Evolutionary conservation across 2,797 vertebrate genomes (phyloP), one percentile per base, ranked within the genome.

Genomic region (Euthynnus affinis): DNA sequence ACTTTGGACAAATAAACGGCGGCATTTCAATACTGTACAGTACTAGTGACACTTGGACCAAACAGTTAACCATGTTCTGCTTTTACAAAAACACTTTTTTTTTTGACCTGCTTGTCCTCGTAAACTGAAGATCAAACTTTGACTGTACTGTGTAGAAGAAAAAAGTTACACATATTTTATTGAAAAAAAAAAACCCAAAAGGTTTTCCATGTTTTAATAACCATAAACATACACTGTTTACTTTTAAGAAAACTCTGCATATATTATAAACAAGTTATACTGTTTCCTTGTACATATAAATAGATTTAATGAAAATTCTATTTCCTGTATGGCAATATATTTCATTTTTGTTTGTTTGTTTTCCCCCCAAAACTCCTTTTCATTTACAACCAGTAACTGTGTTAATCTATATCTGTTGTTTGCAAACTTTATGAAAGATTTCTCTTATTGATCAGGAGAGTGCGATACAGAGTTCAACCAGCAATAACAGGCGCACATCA

Each of bases 401-500:
- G 79, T 88, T 83, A 17, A 74, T 71, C 70, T 67, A 62, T 56
- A 73, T 90, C 71, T 81, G 42, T 73, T 76, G 69, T 88, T 81
- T 69, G 49, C 46, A 78, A 63, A 80, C 67, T 66, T 78, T 22
- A 79, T 59, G 55, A 70, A 56, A 64, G 53, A 80, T 65, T 65
- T 66, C 64, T 89, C 76, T 73, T 22, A 69, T 57, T 70, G 65
- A 86, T 81, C 52, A 66, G 63, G 71, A 84, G 74, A 72, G 59
- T 18, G 68, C 18, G 59, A 80, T 42, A 66, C 29, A 37, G 51
- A 76, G 72, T 84, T 81, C 72, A 85, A 84, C 78, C 90, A 92
- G 91, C 89, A 93, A 93, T 92, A 92, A 92, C 75, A 79, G 76
- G 73, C 51, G 56, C 71, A 68, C 65, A 66, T 74, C 63, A 51